A percentile compares a stretch with the other conserved stretches of the same genome.
Conservation (phyloP, 2,113 vertebrate species). For the Trachemys scripta region DNA sequence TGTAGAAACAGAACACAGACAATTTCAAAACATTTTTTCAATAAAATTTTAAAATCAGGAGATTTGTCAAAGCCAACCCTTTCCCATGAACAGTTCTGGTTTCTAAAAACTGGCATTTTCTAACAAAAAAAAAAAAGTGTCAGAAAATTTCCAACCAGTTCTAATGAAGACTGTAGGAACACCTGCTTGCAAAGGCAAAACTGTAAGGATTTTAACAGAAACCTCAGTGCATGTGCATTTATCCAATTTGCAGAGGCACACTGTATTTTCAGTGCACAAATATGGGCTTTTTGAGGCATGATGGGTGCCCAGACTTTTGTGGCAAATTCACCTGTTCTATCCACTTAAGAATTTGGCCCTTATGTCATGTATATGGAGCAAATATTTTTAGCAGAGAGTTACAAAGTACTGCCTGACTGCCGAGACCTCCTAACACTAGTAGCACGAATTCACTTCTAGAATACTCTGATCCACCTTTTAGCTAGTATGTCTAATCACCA, state of each 20-base stretch:
- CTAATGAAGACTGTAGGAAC: neutral
- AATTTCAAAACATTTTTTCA: neutral
- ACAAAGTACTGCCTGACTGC: neutral
- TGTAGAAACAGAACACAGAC: neutral
- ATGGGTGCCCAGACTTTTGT: fast-evolving
- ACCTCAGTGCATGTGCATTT: neutral
- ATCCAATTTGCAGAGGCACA: neutral
- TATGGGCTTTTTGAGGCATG: neutral
- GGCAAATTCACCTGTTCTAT: neutral
- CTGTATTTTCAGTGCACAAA: neutral
- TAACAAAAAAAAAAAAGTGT: neutral
- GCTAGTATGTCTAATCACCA: neutral
- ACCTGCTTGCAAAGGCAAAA: neutral
- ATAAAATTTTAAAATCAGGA: neutral
- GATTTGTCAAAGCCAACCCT: neutral
- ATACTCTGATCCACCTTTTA: neutral
- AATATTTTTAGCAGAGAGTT: neutral
- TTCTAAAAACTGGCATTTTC: neutral
- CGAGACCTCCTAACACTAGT: neutral
- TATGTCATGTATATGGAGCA: neutral
- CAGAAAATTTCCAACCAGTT: neutral
- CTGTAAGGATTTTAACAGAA: neutral
- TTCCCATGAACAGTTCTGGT: neutral
- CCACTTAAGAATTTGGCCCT: neutral
- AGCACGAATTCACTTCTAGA: neutral